Evolutionary conservation across 2,797 vertebrate genomes (phyloP).

Genomic region (Urocyon cinereoargenteus): DNA sequence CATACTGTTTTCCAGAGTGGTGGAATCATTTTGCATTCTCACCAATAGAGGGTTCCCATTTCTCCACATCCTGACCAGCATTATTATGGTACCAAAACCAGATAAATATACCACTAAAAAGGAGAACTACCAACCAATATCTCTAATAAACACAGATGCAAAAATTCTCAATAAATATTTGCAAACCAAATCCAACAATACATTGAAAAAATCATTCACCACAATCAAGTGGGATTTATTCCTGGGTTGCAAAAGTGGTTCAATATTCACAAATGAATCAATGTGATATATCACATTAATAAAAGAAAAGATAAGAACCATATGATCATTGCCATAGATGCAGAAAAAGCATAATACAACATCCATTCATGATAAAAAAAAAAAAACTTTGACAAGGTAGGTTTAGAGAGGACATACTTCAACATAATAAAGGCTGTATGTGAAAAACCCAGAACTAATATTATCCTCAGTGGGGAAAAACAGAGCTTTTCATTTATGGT

Average conservation of each 20-base stretch:
- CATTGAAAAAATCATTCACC: neutral
- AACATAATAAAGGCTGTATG: too few species aligned
- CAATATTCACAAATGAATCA: neutral
- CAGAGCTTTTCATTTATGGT: neutral
- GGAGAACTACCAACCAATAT: neutral
- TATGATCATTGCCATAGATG: neutral
- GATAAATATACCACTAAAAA: neutral
- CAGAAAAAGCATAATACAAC: neutral
- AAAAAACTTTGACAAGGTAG: neutral
- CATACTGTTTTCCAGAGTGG: neutral
- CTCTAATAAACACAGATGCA: neutral
- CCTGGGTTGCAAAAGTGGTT: neutral
- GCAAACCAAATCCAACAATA: neutral
- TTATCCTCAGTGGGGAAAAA: neutral
- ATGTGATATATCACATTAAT: neutral
- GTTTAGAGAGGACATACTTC: neutral
- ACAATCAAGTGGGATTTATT: neutral
- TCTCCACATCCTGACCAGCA: neutral
- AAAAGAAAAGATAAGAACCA: neutral
- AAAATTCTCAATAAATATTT: neutral
- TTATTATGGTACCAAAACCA: neutral
- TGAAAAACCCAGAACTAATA: neutral
- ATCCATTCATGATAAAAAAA: neutral
- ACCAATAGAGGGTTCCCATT: neutral
- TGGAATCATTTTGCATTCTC: neutral